phyloP scores from a whole-genome alignment of 2,888 invertebrate species.

The Patella pellucida region DNA sequence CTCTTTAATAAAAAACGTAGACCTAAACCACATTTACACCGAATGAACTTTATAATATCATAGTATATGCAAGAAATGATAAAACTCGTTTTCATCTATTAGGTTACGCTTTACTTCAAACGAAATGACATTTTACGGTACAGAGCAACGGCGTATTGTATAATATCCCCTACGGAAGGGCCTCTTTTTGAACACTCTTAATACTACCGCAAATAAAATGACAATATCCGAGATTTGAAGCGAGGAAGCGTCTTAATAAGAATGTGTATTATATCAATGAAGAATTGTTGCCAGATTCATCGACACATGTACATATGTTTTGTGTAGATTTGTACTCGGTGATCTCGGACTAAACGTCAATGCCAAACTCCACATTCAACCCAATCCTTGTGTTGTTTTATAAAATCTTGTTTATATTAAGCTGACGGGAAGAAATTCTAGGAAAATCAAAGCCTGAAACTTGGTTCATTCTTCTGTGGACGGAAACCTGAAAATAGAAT shows the following conservation, averaged over 20 bases:
- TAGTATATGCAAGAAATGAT: no score
- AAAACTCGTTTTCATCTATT: no score
- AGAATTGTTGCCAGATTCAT: not conserved
- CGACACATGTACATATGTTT: not conserved
- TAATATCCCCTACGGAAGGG: not conserved
- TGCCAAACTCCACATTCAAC: conserved; percentile 7
- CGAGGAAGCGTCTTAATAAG: not conserved
- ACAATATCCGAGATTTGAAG: not conserved
- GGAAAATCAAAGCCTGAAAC: no score
- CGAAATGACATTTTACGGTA: no score
- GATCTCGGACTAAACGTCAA: conserved; percentile 1
- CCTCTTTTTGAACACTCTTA: not conserved
- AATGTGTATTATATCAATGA: conserved; percentile 9
- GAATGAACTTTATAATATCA: no score
- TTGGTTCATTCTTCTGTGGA: no score
- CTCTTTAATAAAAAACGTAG: no score
- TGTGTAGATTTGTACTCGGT: not conserved
- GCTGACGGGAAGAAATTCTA: not conserved
- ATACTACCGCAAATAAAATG: not conserved
- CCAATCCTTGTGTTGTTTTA: not conserved
- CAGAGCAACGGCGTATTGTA: no score
- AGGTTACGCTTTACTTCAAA: no score
- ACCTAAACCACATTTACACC: no score
- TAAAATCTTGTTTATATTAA: conserved; percentile 8
- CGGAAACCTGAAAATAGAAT: no score